Conservation (phyloP, 2,888 invertebrate species). For the Resseliella maxima region DNA sequence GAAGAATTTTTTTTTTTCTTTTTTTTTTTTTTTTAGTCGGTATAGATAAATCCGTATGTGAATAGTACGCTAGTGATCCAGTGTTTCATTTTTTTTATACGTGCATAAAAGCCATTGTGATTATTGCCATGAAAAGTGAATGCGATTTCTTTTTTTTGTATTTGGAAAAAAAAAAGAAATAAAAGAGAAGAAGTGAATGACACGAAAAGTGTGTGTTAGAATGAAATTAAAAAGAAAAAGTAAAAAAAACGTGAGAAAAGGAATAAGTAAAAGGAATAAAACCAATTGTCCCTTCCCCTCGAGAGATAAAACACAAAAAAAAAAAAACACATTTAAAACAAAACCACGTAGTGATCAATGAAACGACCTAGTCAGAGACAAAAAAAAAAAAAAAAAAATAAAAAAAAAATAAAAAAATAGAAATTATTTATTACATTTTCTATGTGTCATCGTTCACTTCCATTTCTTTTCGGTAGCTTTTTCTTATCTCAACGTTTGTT, state of each 20-base stretch:
- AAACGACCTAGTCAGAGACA: not conserved
- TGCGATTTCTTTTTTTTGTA: not conserved
- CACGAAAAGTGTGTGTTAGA: not conserved
- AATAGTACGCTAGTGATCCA: slow-evolving; percentile 19
- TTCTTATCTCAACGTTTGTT: slow-evolving; percentile 9
- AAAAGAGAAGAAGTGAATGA: too few relatives aligned
- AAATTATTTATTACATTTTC: slow-evolving; percentile 32
- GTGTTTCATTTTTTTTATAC: slow-evolving; percentile 48
- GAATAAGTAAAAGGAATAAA: not conserved
- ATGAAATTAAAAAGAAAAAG: not conserved
- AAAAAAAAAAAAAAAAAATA: not conserved
- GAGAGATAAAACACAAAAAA: not conserved
- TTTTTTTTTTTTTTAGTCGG: slow-evolving; percentile 27
- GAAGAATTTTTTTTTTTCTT: too few relatives aligned
- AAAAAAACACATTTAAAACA: not conserved
- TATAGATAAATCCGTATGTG: slow-evolving; percentile 21
- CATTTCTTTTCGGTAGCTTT: slow-evolving; percentile 19
- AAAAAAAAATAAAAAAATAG: not conserved
- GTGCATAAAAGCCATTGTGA: slow-evolving; percentile 29
- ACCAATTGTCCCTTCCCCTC: not conserved
- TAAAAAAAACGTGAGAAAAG: not conserved
- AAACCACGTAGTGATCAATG: slow-evolving; percentile 43
- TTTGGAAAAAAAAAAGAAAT: not conserved
- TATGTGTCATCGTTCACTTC: not conserved
- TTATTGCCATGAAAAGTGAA: slow-evolving; percentile 42